Percentiles rank a stretch among this genome's conserved stretches.
These are phyloP conservation scores for Cephus pulcher DNA, from an alignment of 2,888 invertebrate species.

Conservation along the genomic window DNA sequence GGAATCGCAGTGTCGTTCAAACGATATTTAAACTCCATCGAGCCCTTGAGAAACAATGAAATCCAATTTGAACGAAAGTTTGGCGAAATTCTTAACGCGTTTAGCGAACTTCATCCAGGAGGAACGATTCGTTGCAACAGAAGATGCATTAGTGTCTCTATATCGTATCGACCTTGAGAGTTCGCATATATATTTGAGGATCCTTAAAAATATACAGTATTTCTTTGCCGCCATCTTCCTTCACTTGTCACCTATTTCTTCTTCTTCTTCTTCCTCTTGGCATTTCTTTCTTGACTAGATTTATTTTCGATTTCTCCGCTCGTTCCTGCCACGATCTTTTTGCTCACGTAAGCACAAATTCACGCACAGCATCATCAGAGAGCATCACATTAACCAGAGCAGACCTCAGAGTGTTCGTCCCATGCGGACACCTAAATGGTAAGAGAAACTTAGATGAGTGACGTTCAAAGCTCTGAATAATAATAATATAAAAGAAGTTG, in stretches of 20 bases:
- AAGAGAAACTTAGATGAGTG: not conserved
- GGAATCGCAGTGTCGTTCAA: not conserved
- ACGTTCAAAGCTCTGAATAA: not conserved
- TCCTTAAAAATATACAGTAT: constrained; percentile 43
- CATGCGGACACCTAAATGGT: constrained; percentile 81
- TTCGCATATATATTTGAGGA: constrained; percentile 7
- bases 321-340: not conserved
- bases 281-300: constrained; percentile 61
- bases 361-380: not conserved
- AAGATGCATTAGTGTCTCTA: not conserved
- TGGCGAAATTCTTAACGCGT: not conserved
- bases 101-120: not conserved
- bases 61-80: not conserved
- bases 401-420: constrained; percentile 89
- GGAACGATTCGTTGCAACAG: not conserved
- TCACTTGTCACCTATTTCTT: constrained; percentile 18
- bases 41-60: not conserved
- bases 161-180: not conserved
- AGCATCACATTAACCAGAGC: constrained; percentile 74
- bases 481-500: not conserved
- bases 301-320: constrained; percentile 47
- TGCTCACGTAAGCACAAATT: not conserved
- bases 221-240: constrained; percentile 11
- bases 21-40: not conserved
- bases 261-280: constrained; percentile 14